These are phyloP conservation scores for Octodon degus DNA, from an alignment of 2,113 vertebrate species.

Conservation along the genomic window DNA sequence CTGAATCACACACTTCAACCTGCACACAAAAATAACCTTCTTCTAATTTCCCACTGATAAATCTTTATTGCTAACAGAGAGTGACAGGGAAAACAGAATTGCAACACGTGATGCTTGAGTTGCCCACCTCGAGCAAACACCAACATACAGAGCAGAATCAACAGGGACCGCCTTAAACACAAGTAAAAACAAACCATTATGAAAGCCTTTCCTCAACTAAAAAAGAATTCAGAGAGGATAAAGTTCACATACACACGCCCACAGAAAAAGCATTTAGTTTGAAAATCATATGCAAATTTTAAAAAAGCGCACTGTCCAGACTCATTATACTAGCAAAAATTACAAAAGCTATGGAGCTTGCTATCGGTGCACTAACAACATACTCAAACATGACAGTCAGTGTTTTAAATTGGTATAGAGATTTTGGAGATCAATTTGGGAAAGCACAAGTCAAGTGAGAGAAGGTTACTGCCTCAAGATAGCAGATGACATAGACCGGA, in stretches of 20 bases:
- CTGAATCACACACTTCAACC: constrained; percentile 41
- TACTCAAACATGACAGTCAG: background rate
- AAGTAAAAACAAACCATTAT: background rate
- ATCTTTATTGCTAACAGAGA: constrained; percentile 42
- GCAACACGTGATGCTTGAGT: constrained; percentile 13
- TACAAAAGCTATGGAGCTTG: constrained; percentile 7
- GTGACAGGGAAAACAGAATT: constrained; percentile 44
- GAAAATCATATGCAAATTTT: constrained; percentile 45
- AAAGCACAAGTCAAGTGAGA: background rate
- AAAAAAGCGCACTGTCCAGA: background rate
- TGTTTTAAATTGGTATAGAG: background rate
- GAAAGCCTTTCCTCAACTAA: constrained; percentile 42
- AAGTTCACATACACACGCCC: background rate
- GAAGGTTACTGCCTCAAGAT: background rate
- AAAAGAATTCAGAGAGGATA: background rate
- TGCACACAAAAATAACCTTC: constrained; percentile 51
- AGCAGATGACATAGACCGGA: background rate
- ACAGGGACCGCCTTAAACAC: background rate
- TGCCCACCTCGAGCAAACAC: constrained; percentile 5
- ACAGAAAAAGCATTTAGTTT: constrained; percentile 2
- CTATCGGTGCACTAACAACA: background rate
- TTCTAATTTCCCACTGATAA: constrained; percentile 53
- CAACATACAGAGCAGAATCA: background rate
- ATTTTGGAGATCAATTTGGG: constrained; percentile 6
- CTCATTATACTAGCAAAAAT: constrained; percentile 40